Evolutionary conservation across 2,113 vertebrate species (phyloP).

Genomic region (Chlamydotis undulata): DNA sequence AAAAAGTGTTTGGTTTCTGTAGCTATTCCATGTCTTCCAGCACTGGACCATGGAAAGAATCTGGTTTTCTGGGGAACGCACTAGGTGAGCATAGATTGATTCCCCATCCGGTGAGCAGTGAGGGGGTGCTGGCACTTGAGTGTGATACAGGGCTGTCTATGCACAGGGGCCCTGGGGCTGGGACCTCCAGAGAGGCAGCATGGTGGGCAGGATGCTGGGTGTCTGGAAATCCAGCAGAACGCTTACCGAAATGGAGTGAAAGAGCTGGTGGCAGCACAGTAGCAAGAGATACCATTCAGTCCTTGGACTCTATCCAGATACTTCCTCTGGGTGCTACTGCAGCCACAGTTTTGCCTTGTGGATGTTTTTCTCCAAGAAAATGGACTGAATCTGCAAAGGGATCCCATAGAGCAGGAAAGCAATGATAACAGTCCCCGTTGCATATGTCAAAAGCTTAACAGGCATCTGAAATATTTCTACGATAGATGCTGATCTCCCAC

Average conservation of each 20-base stretch:
- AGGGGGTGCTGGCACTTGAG: neutral
- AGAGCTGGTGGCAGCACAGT: neutral
- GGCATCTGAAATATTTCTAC: neutral
- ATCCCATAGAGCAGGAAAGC: neutral
- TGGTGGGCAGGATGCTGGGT: neutral
- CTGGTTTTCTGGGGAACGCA: neutral
- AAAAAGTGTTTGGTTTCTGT: neutral
- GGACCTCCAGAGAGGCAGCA: neutral
- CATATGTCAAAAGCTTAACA: neutral
- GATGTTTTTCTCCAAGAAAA: neutral
- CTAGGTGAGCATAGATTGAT: neutral
- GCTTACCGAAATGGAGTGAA: neutral
- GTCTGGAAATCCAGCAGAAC: neutral
- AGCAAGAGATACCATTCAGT: neutral
- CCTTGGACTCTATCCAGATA: neutral
- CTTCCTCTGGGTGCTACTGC: neutral
- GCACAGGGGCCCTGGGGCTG: neutral
- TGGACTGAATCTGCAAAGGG: neutral
- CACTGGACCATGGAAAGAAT: neutral
- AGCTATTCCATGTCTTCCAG: neutral
- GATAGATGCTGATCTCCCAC: neutral
- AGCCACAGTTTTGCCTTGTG: neutral
- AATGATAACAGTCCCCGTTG: neutral
- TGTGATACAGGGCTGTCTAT: neutral
- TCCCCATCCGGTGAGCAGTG: fast-evolving